Evolutionary conservation across 1,140 invertebrate species (phyloP), one percentile per base, ranked within the genome.

Genomic region (Pteromalus puparum): DNA sequence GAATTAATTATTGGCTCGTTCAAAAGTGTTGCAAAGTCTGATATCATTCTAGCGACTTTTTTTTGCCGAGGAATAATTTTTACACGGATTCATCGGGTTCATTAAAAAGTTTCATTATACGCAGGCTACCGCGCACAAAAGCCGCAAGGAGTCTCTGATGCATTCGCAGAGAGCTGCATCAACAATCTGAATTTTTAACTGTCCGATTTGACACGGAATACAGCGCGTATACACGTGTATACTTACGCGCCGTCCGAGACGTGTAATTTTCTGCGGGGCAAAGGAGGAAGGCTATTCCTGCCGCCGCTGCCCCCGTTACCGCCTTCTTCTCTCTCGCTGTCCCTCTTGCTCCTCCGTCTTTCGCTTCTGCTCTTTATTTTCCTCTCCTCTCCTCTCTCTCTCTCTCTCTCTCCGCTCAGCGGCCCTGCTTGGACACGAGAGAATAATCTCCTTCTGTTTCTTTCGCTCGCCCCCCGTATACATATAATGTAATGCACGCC

Each of bases 381-480:
- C 26, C 68, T 48, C 18, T 65, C 67, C n/a, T n/a, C n/a, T n/a
- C n/a, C n/a, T n/a, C n/a, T n/a, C n/a, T n/a, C n/a, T n/a, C n/a
- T n/a, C n/a, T n/a, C n/a, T n/a, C n/a, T n/a, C n/a, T n/a, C n/a
- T n/a, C 30, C 24, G 61, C 61, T 30, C 24, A 65, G 13, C 34
- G 81, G 24, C 68, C 48, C 42, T n/a, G n/a, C 74, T 48, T 42
- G 74, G 74, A 48, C 74, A 48, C 75, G 75, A 28, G 46, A 80
- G 53, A 87, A 70, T 82, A 74, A 82, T 81, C 80, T 86, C 74
- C 67, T 86, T 75, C 74, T 80, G 24, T 87, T 77, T 81, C 77
- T 81, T 42, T 70, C 70, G 72, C 84, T 65, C 26, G 21, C 67
- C 42, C 30, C 53, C 53, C 53, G 53, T 61, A 61, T 18, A 42